phyloP scores from a whole-genome alignment of 2,113 vertebrate species.

The Laterallus jamaicensis region DNA sequence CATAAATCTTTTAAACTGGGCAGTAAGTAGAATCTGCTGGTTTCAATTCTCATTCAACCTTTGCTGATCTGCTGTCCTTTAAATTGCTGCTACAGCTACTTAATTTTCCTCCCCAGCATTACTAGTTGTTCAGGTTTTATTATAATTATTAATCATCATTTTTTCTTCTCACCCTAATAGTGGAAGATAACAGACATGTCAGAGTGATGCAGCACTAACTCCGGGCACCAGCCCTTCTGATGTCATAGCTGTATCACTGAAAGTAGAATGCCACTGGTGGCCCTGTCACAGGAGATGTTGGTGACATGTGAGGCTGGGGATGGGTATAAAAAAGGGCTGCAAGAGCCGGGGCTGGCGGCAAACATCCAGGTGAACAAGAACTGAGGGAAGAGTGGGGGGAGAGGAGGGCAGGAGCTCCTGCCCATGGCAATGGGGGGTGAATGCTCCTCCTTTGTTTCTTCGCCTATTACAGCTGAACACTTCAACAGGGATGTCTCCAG shows the following conservation, averaged over 20 bases:
- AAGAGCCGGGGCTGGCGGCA: not conserved
- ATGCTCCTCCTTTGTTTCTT: not conserved
- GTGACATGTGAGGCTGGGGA: not conserved
- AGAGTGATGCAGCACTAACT: not conserved
- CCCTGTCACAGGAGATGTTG: not conserved
- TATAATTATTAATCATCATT: not conserved
- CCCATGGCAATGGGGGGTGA: accelerated
- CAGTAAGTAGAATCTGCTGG: not conserved
- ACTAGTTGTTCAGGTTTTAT: not conserved
- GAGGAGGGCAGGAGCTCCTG: not conserved
- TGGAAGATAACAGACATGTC: not conserved
- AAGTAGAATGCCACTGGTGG: not conserved
- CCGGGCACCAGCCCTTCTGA: not conserved
- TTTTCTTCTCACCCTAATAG: not conserved
- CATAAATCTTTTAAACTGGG: not conserved
- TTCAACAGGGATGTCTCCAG: not conserved
- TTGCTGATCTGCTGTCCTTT: not conserved
- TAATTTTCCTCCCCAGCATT: not conserved
- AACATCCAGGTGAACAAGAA: not conserved
- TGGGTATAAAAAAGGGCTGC: not conserved
- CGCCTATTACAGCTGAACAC: not conserved
- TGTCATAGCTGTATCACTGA: not conserved
- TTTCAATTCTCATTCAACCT: not conserved
- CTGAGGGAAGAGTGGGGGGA: not conserved
- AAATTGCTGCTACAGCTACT: not conserved